Evolutionary conservation across 2,888 invertebrate genomes (phyloP).

Genomic region (Chydorus sphaericus): DNA sequence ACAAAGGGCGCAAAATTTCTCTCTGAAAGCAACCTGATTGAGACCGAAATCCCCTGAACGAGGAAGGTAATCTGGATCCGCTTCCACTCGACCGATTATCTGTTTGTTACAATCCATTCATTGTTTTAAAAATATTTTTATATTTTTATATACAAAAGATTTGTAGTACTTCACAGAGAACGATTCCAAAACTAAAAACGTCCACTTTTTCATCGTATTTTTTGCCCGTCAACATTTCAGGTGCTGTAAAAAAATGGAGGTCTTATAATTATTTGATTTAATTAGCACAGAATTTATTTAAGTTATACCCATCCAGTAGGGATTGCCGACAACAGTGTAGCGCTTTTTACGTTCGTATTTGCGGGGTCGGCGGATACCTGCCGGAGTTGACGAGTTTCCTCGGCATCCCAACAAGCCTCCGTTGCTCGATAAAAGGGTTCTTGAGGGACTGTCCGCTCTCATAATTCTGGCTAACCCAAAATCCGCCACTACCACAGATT

Average conservation of each 20-base stretch:
- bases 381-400: constrained; percentile 15
- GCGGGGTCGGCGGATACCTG: constrained; percentile 27
- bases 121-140: neutral
- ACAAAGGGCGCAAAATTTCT: constrained; percentile 68
- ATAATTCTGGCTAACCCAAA: constrained; percentile 70
- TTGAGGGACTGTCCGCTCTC: constrained; percentile 16
- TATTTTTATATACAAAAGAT: neutral
- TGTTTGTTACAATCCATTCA: constrained; percentile 25
- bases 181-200: constrained; percentile 88
- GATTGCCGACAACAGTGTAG: constrained; percentile 91
- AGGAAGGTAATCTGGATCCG: constrained; percentile 86
- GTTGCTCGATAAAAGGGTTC: neutral
- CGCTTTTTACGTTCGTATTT: constrained; percentile 62
- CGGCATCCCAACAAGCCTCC: neutral
- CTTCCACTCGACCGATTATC: constrained; percentile 87
- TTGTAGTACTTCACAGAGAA: constrained; percentile 69
- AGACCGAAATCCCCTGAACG: constrained; percentile 82
- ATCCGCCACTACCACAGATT: constrained; percentile 86
- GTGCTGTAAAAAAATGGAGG: too few species aligned
- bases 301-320: constrained; percentile 99
- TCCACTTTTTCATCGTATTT: constrained; percentile 94
- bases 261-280: too few species aligned
- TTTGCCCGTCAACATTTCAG: constrained; percentile 94
- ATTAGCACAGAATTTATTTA: too few species aligned
- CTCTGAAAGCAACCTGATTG: constrained; percentile 68